Evolutionary conservation across 2,888 invertebrate genomes (phyloP).

Genomic region (Caprella mutica): DNA sequence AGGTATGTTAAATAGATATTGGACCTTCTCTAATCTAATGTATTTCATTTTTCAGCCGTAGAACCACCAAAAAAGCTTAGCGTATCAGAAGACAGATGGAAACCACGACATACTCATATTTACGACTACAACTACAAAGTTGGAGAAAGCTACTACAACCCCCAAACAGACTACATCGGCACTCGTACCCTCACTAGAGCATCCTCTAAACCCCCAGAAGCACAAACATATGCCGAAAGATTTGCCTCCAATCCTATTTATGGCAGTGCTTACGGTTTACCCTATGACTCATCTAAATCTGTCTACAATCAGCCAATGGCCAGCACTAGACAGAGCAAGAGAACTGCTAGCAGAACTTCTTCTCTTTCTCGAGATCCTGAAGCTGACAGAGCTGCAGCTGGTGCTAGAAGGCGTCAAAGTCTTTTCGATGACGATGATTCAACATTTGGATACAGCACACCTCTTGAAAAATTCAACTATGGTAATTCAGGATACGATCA

Average conservation of each 20-base stretch:
- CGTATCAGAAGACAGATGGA: too few relatives aligned
- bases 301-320: conserved; percentile 15
- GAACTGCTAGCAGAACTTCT: background rate
- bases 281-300: conserved; percentile 13
- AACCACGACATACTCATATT: conserved; percentile 57
- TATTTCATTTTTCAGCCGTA: too few relatives aligned
- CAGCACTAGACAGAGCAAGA: background rate
- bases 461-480: conserved; percentile 2
- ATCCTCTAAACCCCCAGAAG: conserved; percentile 34
- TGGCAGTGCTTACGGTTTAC: conserved; percentile 29
- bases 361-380: conserved; percentile 7
- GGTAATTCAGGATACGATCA: conserved; percentile 3
- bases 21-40: too few relatives aligned
- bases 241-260: conserved; percentile 36
- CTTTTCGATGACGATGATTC: conserved; percentile 7
- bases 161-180: conserved; percentile 62
- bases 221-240: conserved; percentile 36
- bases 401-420: conserved; percentile 6
- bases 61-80: too few relatives aligned
- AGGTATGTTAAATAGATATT: too few relatives aligned
- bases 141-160: conserved; percentile 69
- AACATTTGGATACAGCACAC: background rate
- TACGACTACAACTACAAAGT: conserved; percentile 77
- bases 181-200: conserved; percentile 35
- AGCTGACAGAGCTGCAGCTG: background rate